Evolutionary conservation across 2,888 invertebrate species (phyloP), one percentile per base, ranked within the genome.

Genomic region (Trilocha varians): DNA sequence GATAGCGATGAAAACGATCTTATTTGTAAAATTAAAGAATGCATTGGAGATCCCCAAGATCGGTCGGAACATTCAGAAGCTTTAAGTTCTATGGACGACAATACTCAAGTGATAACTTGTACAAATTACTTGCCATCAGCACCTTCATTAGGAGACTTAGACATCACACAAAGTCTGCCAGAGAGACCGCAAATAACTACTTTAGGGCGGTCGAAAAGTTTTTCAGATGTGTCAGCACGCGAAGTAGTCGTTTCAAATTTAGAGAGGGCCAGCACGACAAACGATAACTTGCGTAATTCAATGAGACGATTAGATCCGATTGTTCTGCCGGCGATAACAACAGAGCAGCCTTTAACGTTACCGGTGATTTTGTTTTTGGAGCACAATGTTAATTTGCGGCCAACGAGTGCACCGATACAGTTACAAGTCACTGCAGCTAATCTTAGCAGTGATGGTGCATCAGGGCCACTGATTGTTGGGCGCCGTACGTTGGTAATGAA

Each of bases 1-100:
- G 78, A 79, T 46, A 82, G 82, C 49, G 83, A 83, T 44, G 84
- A 84, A 50, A 80, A 80, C 16, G 86, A 87, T 69, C 75, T 83
- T 52, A 78, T 82, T 48, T 82, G 79, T 69, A 79, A 84, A 57
- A 69, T 80, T 47, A 80, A 79, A 48, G 75, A 78, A 53, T 70
- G 71, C 46, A 72, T 83, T 43, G 69, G 62, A 8, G 73, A 71
- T 41, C 53, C 60, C 42, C 70, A 64, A 32, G 63, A 60, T 13
- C 57, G 55, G 37, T 59, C 65, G 3, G 62, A 67, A 34, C 62
- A 54, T 39, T 75, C 72, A n/a, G 69, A 65, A 43, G 65, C 63
- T n/a, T 67, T 60, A 32, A 73, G 66, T 57, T 78, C 78, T 8
- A 40, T 73, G 13, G 79, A 83, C 44, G 84, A 83, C 50, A 72